phyloP scores from a whole-genome alignment of 1,140 invertebrate species.

The Leguminivora glycinivorella region DNA sequence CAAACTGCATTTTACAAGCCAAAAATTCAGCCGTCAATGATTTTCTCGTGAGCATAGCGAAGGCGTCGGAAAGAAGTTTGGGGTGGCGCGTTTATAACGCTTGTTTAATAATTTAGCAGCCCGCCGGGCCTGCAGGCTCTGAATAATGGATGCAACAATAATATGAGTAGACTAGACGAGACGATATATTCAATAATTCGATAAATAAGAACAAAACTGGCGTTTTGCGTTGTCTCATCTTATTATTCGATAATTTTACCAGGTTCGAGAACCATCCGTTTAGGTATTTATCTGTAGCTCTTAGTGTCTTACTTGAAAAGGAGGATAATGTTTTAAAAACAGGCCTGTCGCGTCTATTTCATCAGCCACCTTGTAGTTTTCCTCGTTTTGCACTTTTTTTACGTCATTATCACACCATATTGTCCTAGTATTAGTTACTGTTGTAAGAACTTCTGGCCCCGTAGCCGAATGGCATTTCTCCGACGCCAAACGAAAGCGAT shows the following conservation, averaged over 20 bases:
- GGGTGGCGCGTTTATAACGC: conserved; percentile 69
- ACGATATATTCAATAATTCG: conserved; percentile 58
- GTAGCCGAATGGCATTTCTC: no score
- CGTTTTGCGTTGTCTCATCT: background rate
- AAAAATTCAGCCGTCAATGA: conserved; percentile 42
- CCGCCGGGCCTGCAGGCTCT: conserved; percentile 53
- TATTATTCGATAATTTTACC: background rate
- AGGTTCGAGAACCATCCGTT: no score
- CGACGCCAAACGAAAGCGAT: no score
- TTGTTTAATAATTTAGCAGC: conserved; percentile 75
- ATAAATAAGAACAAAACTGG: conserved; percentile 36
- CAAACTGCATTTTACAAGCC: conserved; percentile 1
- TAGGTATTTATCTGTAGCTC: no score
- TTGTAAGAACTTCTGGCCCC: no score
- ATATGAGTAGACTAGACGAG: conserved; percentile 52
- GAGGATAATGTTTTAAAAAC: no score
- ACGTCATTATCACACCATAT: no score
- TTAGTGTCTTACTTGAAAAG: no score
- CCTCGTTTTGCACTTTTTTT: no score
- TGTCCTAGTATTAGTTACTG: no score
- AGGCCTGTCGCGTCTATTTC: no score
- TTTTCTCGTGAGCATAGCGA: conserved; percentile 51
- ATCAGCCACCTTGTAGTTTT: no score
- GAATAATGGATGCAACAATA: conserved; percentile 76
- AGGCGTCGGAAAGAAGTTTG: conserved; percentile 48